Base-by-base conservation (phyloP, 2,888 invertebrate genomes). In the Drosophila setosimentum region DNA sequence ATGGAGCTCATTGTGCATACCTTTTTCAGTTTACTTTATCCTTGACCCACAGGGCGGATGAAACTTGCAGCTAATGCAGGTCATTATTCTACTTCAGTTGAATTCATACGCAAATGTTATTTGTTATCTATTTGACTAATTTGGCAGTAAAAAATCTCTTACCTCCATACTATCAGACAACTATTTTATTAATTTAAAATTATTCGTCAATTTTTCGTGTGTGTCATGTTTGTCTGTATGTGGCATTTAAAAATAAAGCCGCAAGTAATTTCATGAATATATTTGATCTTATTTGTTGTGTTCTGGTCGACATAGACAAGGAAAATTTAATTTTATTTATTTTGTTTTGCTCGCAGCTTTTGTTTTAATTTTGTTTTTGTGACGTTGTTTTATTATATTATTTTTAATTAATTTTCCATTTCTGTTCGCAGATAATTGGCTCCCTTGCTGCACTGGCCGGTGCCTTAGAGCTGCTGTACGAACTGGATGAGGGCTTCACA, bases 161-260 rank as follows among this genome's bases (percentile, higher is more conserved):
- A 71, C 58, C 64, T 76, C 76, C 73, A 78, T 76, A 64, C 58
- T n/a, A 40, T 74, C 78, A 83, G 86, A 86, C 83, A 85, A 80
- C 83, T 80, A 78, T 65, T 86, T 76, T 71, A 75, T 68, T 65
- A 71, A 72, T 73, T 70, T 75, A 75, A 63, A 80, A 76, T 78
- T 76, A 71, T 80, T 76, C 58, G 37, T 49, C 40, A 10, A 62
- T 57, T 70, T 79, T 73, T 73, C 37, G 78, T 64, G 48, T 59
- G 50, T 62, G 42, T 73, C 37, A 75, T 64, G 48, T 59, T 48
- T 62, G 42, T 69, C 42, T 54, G 33, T 61, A 18, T 48, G 53
- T 67, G 80, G 42, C 73, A 76, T 88, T 89, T 88, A 89, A 76
- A 84, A 84, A 84, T 84, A 84, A 83, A 86, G 66, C 45, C 64